These are phyloP conservation scores for Hormiphora californensis DNA, from an alignment of 37 sponge, comb jelly and placozoan genomes.

Conservation along the genomic window DNA sequence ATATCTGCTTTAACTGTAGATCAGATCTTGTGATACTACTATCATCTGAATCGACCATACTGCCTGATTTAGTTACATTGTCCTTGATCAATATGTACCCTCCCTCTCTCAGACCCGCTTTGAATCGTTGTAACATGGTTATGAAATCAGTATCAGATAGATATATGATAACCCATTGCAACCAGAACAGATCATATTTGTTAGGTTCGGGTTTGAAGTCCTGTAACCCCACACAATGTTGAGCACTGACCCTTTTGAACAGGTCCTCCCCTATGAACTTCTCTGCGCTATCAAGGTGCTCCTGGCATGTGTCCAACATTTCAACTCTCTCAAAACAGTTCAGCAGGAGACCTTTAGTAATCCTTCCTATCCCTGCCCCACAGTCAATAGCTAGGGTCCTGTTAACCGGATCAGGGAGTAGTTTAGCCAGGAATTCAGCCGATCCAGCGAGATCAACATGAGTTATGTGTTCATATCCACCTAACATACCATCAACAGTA, in stretches of 20 bases:
- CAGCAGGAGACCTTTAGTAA: slow-evolving; percentile 72
- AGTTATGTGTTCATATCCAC: slow-evolving; percentile 72
- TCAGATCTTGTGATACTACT: slow-evolving; percentile 75
- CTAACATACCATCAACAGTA: slow-evolving; percentile 85
- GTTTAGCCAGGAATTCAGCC: slow-evolving; percentile 60
- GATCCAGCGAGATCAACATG: slow-evolving; percentile 63
- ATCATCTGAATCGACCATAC: slow-evolving; percentile 66
- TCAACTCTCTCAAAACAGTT: slow-evolving; percentile 82
- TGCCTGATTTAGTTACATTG: slow-evolving; percentile 67
- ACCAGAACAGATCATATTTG: slow-evolving; percentile 83
- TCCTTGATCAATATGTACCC: slow-evolving; percentile 89
- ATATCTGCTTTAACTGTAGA: slow-evolving; percentile 28
- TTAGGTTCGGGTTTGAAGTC: slow-evolving; percentile 74
- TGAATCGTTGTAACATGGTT: slow-evolving; percentile 62
- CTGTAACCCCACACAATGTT: slow-evolving; percentile 59
- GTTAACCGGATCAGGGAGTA: neutral
- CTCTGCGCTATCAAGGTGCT: slow-evolving; percentile 69
- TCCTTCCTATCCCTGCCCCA: slow-evolving; percentile 92
- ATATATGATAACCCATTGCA: slow-evolving; percentile 90
- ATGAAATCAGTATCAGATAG: slow-evolving; percentile 84
- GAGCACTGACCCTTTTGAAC: neutral
- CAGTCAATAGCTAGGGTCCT: slow-evolving; percentile 69
- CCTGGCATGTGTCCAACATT: slow-evolving; percentile 75
- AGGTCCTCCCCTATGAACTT: slow-evolving; percentile 60
- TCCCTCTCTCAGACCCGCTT: slow-evolving; percentile 56